Conservation (phyloP, 1,140 invertebrate species). For the Mya arenaria region DNA sequence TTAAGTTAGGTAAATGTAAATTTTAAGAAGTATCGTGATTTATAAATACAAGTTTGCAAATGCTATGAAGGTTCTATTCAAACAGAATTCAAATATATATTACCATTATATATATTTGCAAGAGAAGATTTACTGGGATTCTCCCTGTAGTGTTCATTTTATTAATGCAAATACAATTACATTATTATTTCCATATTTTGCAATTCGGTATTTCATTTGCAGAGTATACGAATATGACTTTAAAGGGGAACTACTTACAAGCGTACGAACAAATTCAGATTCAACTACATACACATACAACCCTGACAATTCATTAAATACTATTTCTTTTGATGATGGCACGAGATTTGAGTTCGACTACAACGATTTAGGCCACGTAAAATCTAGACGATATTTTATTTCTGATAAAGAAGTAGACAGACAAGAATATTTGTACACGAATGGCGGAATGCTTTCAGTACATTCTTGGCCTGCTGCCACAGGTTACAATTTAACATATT, state of each 20-base stretch:
- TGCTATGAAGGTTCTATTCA: no score
- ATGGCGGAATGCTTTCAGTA: neutral
- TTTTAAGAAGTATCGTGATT: no score
- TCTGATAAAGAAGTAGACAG: neutral
- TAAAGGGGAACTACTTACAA: neutral
- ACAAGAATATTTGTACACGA: neutral
- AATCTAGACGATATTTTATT: neutral
- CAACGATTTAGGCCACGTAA: neutral
- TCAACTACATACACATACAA: neutral
- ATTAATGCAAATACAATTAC: no score
- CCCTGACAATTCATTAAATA: neutral
- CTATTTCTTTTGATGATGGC: neutral
- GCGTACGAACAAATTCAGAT: neutral
- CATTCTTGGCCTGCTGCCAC: neutral
- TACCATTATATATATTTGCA: no score
- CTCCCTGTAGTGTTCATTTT: no score
- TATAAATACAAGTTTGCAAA: no score
- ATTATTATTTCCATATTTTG: no score
- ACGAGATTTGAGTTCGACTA: slow-evolving; percentile 1
- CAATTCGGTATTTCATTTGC: no score
- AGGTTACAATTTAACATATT: neutral
- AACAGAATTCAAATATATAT: no score
- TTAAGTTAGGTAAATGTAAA: no score
- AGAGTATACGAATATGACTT: neutral
- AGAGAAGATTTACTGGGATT: no score